phyloP scores from a whole-genome alignment of 92 coral and sea anemone genomes.

The Actinernus sp. region DNA sequence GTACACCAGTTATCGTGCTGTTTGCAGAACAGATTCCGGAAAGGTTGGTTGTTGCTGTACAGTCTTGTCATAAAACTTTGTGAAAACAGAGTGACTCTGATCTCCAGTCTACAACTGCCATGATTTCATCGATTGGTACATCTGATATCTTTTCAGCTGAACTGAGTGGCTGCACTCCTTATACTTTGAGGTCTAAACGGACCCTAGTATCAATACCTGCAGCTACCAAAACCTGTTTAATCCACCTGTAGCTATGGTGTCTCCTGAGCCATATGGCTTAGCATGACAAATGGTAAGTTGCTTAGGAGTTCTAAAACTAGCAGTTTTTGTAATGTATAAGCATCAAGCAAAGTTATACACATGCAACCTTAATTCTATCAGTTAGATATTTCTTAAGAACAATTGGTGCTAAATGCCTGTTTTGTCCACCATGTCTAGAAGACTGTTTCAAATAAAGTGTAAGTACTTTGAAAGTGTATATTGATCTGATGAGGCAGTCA shows the following conservation, averaged over 20 bases:
- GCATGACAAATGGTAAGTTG: neutral
- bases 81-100: constrained; percentile 12
- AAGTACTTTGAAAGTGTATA: constrained; percentile 13
- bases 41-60: neutral
- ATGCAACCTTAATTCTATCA: constrained; percentile 5
- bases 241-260: no score
- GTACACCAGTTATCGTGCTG: no score
- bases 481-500: neutral
- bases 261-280: neutral
- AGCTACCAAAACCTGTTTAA: neutral
- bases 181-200: constrained; percentile 27
- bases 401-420: constrained; percentile 14
- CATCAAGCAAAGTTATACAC: constrained; percentile 3
- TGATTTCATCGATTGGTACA: constrained; percentile 15
- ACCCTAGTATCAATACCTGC: constrained; percentile 12
- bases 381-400: neutral
- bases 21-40: neutral
- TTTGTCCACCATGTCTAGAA: neutral
- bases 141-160: constrained; percentile 27
- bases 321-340: neutral
- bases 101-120: constrained; percentile 26
- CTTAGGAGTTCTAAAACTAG: neutral
- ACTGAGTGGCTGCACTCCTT: constrained; percentile 23
- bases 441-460: constrained; percentile 13
- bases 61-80: constrained; percentile 11